Evolutionary conservation across 1,140 invertebrate species (phyloP), one percentile per base, ranked within the genome.

Genomic region (Atta cephalotes): DNA sequence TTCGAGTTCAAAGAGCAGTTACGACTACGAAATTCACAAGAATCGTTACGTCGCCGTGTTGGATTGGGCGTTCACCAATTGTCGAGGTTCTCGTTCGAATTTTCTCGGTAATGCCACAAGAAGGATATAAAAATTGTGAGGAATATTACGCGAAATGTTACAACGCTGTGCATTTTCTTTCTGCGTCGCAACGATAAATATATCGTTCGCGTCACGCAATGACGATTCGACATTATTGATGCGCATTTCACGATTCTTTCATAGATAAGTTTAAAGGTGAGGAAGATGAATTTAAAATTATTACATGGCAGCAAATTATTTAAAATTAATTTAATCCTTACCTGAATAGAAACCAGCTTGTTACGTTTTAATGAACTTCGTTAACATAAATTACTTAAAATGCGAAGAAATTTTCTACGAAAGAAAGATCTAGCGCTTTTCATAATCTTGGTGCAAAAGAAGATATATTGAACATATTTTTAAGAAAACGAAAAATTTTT

Each of bases 121-220:
- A 81, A n/a, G 10, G 31, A 81, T 28, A 53, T 82, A 82, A 82
- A 82, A 82, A 82, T 82, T 16, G 68, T 68, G 70, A 62, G 16
- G 25, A 51, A 58, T 70, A 82, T 82, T 72, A 62, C 68, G 28
- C 25, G 68, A 62, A 51, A 60, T 74, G 25, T 49, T 25, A 49
- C 25, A 21, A 60, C 35, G 39, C 21, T 6, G 21, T 39, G 21
- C 35, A 58, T 45, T 81, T 82, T 60, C 18, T 28, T 82, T 10
- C 5, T 14, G 21, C 45, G 5, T 62, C 14, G 35, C 74, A 45
- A 9, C 60, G 25, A 53, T 51, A 49, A 68, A 80, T 51, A 16
- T 51, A 51, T 6, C 45, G 3, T 53, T 66, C 49, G 49, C 14
- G 35, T 39, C 79, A 60, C 18, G 79, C 79, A 72, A 82, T 72